Conservation (phyloP, 2,888 invertebrate species). For the Neoscelio sp. region DNA sequence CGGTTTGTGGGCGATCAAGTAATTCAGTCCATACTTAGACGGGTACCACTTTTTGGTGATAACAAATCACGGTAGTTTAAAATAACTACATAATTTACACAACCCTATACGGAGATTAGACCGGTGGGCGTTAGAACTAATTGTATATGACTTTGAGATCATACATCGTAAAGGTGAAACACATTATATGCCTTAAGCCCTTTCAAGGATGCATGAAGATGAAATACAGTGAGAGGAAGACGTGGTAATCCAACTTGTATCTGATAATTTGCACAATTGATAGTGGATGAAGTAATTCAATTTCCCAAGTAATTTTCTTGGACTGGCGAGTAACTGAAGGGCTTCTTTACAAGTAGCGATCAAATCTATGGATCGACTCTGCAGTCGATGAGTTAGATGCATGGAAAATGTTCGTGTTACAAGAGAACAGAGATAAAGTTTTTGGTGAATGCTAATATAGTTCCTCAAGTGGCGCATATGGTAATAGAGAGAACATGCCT, state of each 20-base stretch:
- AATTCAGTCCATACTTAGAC: slow-evolving; percentile 62
- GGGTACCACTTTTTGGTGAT: slow-evolving; percentile 57
- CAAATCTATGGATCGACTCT: slow-evolving; percentile 9
- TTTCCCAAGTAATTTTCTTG: slow-evolving; percentile 40
- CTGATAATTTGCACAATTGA: slow-evolving; percentile 46
- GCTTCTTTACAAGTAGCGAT: slow-evolving; percentile 32
- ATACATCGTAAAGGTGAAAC: slow-evolving; percentile 47
- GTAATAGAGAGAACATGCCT: slow-evolving; percentile 28
- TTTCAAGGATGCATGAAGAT: slow-evolving; percentile 54
- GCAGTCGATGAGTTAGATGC: slow-evolving; percentile 37
- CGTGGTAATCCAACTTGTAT: not conserved
- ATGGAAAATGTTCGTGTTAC: slow-evolving; percentile 63
- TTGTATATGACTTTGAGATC: slow-evolving; percentile 50
- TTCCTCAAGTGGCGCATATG: slow-evolving; percentile 8
- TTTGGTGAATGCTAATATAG: slow-evolving; percentile 1
- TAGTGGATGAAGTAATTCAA: slow-evolving; percentile 5
- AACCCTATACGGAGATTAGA: slow-evolving; percentile 50
- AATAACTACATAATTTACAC: slow-evolving; percentile 52
- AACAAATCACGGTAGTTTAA: slow-evolving; percentile 49
- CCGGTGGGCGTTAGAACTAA: slow-evolving; percentile 68
- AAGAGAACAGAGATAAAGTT: slow-evolving; percentile 42
- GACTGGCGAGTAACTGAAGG: slow-evolving; percentile 45
- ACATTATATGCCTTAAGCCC: slow-evolving; percentile 57
- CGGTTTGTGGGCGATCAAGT: slow-evolving; percentile 38
- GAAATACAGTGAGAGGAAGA: not conserved